Base-by-base conservation (phyloP, 2,888 invertebrate species). In the Callimorpha dominula region DNA sequence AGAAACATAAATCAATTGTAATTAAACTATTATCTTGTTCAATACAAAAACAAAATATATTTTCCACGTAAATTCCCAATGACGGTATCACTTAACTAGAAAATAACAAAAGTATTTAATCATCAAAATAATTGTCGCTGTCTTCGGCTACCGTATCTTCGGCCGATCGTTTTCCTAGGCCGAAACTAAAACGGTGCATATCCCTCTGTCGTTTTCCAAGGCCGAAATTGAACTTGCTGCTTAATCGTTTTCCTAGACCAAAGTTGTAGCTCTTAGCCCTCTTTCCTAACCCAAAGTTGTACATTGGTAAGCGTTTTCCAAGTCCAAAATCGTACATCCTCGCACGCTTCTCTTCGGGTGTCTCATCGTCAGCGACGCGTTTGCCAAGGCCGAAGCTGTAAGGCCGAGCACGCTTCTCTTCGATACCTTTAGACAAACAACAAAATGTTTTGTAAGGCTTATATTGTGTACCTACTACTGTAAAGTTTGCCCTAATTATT, bases 341-440 rank as follows among this genome's bases (percentile, higher is more conserved):
- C 0, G 92, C 92, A 17, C 95, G 91, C 72, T 94, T 94, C 68
- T 95, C 94, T 78, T 95, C 94, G 0, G 85, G 79, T 3, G 84
- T 78, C 0, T 92, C 92, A 74, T 92, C 92, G 40, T 92, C 92
- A 15, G 86, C 88, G 77, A 96, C 94, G 15, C 97, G 96, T 81
- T 97, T 96, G 1, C 97, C 97, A n/a, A 97, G 93, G 0, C 97
- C 97, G 85, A 97, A 97, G 46, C 97, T 96, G 91, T 97, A 97
- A 0, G 96, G 96, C 43, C 96, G 96, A 49, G 96, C 96, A 72
- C 97, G 96, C 90, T 97, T 97, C 40, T 69, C 69, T 63, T 50
- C 62, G 49, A 63, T 43, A 52, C 52, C 70, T 64, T 7, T 17
- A 40, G 42, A 46, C 43, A 60, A 68, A 43, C 12, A 54, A 65